Percentiles rank a stretch among this genome's conserved stretches.
Conservation (phyloP, 1,140 invertebrate species). For the Penaeus indicus region DNA sequence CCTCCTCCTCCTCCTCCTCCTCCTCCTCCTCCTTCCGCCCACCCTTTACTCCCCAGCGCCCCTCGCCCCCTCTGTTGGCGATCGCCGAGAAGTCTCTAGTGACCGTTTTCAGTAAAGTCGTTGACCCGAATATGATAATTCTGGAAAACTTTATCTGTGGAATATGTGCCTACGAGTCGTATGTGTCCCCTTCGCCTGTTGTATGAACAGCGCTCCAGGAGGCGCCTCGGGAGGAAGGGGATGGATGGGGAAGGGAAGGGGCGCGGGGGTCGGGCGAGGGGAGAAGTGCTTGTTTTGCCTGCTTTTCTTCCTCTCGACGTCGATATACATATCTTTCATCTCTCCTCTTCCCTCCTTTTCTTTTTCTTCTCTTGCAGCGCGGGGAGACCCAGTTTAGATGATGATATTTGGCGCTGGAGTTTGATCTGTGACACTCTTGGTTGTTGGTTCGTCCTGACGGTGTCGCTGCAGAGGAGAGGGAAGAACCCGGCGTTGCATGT, state of each 20-base stretch:
- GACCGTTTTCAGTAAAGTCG: no score
- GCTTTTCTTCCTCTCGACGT: background rate
- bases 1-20: background rate
- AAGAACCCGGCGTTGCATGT: no score
- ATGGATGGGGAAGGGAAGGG: conserved; percentile 20
- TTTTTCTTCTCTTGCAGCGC: background rate
- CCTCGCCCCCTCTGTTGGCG: background rate
- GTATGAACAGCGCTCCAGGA: no score
- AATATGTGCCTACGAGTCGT: no score
- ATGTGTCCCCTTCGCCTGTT: no score
- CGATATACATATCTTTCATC: background rate
- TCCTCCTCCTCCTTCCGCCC: background rate
- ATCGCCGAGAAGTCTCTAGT: background rate
- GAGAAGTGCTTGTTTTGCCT: conserved; percentile 6
- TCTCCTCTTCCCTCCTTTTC: background rate
- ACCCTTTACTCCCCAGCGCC: background rate
- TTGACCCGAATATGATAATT: no score
- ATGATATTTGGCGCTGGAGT: background rate
- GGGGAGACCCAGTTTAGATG: background rate
- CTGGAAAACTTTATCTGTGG: no score
- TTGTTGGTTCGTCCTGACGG: no score
- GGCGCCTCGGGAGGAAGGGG: background rate
- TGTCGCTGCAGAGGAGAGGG: no score
- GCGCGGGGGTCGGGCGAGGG: background rate
- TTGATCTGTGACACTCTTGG: background rate